phyloP scores from a whole-genome alignment of 2,797 vertebrate genomes.

The Chiloscyllium punctatum region DNA sequence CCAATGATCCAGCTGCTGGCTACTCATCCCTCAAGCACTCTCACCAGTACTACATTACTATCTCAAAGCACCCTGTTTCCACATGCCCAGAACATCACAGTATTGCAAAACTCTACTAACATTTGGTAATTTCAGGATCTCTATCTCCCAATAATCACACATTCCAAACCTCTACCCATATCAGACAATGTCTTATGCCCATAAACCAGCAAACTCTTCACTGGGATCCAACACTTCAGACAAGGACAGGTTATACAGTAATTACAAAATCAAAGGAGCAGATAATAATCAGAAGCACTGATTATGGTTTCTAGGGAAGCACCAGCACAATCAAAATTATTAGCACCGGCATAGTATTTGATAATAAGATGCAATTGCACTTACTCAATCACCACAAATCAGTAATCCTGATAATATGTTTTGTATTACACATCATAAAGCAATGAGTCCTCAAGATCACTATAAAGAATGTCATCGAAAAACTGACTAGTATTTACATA shows the following conservation, averaged over 20 bases:
- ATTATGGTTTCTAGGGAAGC: not conserved
- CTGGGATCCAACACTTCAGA: not conserved
- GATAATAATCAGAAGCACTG: not conserved
- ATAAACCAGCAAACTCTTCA: not conserved
- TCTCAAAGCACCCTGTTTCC: not conserved
- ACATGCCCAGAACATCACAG: not conserved
- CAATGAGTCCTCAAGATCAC: not conserved
- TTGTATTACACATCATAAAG: not conserved
- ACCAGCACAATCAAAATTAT: not conserved
- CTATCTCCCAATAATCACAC: not conserved
- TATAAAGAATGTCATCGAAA: not conserved
- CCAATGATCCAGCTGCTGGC: not conserved
- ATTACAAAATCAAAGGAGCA: not conserved
- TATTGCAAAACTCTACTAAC: not conserved
- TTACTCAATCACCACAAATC: slow-evolving; percentile 13
- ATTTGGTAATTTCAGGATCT: not conserved
- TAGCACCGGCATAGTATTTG: not conserved
- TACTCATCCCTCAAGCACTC: not conserved
- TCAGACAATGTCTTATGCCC: not conserved
- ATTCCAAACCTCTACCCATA: not conserved
- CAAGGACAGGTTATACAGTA: not conserved
- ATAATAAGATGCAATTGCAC: not conserved
- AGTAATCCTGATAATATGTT: not conserved
- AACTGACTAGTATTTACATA: not conserved
- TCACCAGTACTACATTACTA: not conserved